Conservation (phyloP, 2,797 vertebrate genomes). For the Podarcis lilfordi region DNA sequence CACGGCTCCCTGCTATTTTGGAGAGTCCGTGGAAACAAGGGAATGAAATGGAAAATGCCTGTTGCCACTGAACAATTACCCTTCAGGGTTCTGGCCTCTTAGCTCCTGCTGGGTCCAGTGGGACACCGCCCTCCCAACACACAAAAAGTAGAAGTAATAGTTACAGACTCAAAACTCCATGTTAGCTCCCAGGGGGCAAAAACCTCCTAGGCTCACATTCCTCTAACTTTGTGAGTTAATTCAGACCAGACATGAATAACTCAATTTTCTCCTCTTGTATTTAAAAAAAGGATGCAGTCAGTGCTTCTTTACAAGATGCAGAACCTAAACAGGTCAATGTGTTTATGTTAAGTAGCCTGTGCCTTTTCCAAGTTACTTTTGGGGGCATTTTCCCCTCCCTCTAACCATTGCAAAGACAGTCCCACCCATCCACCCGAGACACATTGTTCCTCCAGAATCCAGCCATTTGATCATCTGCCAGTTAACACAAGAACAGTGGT, state of each 20-base stretch:
- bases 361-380: constrained; percentile 35
- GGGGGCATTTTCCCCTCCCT: constrained; percentile 2
- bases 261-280: constrained; percentile 44
- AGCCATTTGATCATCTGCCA: constrained; percentile 28
- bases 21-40: not conserved
- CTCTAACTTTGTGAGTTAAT: constrained; percentile 42
- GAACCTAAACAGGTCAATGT: constrained; percentile 19
- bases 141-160: not conserved
- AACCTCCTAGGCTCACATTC: constrained; percentile 33
- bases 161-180: constrained; percentile 14
- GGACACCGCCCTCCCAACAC: not conserved
- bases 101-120: not conserved
- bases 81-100: constrained; percentile 34
- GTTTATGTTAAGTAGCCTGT: constrained; percentile 30
- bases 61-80: not conserved
- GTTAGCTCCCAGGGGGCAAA: constrained; percentile 14
- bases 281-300: constrained; percentile 34
- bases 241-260: constrained; percentile 31
- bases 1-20: too few relatives aligned
- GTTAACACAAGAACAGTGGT: not conserved
- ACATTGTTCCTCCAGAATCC: constrained; percentile 1
- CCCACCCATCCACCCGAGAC: constrained; percentile 13
- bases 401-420: constrained; percentile 9
- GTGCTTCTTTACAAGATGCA: constrained; percentile 1
- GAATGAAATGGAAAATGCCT: too few relatives aligned